A percentile compares a stretch with the other conserved stretches of the same genome.
Evolutionary conservation across 1,140 invertebrate genomes (phyloP).

Genomic region (Temnothorax nylanderi): DNA sequence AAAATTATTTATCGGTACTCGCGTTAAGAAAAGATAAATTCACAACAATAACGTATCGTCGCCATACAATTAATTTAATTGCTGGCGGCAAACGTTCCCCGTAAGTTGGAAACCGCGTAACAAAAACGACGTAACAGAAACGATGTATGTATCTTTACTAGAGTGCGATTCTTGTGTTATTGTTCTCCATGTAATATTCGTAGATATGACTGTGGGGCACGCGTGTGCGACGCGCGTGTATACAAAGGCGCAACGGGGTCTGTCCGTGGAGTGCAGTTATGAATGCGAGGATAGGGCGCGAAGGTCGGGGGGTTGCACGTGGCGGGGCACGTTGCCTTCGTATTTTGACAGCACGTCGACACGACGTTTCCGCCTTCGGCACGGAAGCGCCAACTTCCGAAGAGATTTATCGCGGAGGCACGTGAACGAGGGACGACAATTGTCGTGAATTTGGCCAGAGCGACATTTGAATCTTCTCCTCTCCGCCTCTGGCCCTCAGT

Average conservation of each 20-base stretch:
- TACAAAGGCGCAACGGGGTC: constrained; percentile 61
- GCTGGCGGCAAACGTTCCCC: not conserved
- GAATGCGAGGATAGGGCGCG: constrained; percentile 75
- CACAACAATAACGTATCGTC: not conserved
- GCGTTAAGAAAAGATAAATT: not conserved
- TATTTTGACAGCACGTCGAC: constrained; percentile 83
- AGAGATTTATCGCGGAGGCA: constrained; percentile 72
- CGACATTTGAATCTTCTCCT: constrained; percentile 11
- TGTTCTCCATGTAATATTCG: constrained; percentile 20
- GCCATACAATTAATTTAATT: not conserved
- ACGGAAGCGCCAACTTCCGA: constrained; percentile 71
- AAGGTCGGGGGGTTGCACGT: constrained; percentile 79
- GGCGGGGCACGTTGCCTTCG: constrained; percentile 68
- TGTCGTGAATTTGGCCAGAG: constrained; percentile 56
- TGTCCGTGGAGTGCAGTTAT: constrained; percentile 61
- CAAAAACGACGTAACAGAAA: not conserved
- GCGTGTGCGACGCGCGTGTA: constrained; percentile 40
- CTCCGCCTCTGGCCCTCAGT: not conserved
- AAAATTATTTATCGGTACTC: not conserved
- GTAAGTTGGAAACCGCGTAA: not conserved
- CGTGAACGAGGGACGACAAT: constrained; percentile 68
- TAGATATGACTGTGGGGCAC: constrained; percentile 20
- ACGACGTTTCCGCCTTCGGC: constrained; percentile 77
- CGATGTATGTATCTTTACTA: constrained; percentile 1
- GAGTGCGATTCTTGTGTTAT: not conserved